phyloP scores from a whole-genome alignment of 2,888 invertebrate genomes.

The Mamestra brassicae region DNA sequence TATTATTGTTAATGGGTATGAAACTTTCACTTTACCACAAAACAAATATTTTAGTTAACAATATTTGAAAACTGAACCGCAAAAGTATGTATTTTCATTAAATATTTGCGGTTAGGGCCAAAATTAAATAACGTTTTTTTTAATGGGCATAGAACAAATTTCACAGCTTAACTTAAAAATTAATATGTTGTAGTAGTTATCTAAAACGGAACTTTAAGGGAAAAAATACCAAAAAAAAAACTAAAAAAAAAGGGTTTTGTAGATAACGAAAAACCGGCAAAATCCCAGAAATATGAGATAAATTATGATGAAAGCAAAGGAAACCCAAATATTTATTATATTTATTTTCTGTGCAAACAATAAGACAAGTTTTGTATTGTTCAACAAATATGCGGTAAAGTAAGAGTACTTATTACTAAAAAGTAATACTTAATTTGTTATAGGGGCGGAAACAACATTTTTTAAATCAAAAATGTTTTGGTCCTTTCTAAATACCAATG shows the following conservation, averaged over 20 bases:
- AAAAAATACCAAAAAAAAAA: too few relatives aligned
- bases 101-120: constrained; percentile 26
- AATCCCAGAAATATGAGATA: background rate
- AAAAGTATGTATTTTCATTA: constrained; percentile 3
- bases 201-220: background rate
- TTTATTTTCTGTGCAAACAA: too few relatives aligned
- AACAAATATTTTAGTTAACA: constrained; percentile 24
- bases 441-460: too few relatives aligned
- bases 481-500: background rate
- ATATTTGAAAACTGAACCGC: constrained; percentile 38
- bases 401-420: too few relatives aligned
- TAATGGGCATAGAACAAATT: background rate
- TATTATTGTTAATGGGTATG: background rate
- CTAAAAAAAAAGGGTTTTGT: background rate
- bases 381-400: too few relatives aligned
- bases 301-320: background rate
- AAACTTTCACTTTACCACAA: constrained; percentile 34
- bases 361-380: too few relatives aligned
- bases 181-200: constrained; percentile 13
- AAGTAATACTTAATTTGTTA: too few relatives aligned
- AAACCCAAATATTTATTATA: too few relatives aligned
- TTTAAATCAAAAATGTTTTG: too few relatives aligned
- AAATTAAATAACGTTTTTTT: background rate
- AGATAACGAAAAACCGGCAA: background rate
- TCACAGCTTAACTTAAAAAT: background rate